Percentiles rank a stretch among this genome's conserved stretches.
Conservation (phyloP, 92 coral and sea anemone genomes). For the Epizoanthus ramosus region DNA sequence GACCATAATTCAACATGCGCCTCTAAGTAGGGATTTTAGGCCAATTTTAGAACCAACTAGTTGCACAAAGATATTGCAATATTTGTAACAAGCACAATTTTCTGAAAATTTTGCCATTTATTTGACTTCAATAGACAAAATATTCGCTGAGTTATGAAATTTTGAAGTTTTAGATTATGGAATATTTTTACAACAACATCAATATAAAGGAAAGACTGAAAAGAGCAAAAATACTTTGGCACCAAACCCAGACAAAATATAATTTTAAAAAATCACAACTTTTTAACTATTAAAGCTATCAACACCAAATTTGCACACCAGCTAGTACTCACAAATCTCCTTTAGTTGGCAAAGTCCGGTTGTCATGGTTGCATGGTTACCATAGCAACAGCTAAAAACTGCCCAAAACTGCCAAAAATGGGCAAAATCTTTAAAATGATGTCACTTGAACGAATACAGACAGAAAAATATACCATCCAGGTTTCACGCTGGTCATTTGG, state of each 20-base stretch:
- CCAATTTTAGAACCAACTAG: neutral
- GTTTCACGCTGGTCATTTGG: too few relatives aligned
- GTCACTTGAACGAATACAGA: too few relatives aligned
- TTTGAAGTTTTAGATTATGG: conserved; percentile 1
- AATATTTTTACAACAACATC: conserved; percentile 8
- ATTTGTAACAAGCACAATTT: neutral
- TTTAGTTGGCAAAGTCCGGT: conserved; percentile 4
- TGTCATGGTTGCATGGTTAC: neutral
- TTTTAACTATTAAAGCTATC: neutral
- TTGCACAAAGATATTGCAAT: neutral
- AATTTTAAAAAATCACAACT: neutral
- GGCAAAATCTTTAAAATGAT: conserved; percentile 7
- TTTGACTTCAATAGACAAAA: conserved; percentile 18
- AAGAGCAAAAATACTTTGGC: neutral
- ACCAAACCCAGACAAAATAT: neutral
- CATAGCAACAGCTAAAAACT: conserved; percentile 24
- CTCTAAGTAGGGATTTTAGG: conserved; percentile 1
- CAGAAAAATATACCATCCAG: too few relatives aligned
- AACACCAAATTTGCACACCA: conserved; percentile 5
- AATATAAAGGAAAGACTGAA: conserved; percentile 7
- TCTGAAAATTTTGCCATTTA: conserved; percentile 22
- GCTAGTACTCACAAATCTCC: neutral
- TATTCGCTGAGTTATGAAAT: conserved; percentile 8
- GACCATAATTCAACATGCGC: conserved; percentile 6
- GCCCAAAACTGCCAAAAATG: conserved; percentile 19